Conservation (phyloP, 2,888 invertebrate genomes). For the Nyleta sp. region DNA sequence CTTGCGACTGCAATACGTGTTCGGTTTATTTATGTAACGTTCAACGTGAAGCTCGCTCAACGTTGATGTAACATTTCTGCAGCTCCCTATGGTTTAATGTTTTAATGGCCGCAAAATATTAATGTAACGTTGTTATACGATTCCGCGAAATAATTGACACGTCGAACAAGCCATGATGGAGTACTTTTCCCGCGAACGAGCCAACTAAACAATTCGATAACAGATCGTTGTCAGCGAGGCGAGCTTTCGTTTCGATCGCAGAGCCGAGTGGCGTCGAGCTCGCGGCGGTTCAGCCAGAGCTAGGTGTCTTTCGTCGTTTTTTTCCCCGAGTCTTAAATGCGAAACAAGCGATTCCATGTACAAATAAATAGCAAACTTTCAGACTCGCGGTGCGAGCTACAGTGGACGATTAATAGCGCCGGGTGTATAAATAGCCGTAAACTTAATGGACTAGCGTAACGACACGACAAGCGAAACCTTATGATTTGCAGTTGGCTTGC, state of each 20-base stretch:
- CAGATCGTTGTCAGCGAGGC: no score
- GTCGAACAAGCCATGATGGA: conserved; percentile 4
- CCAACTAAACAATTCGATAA: conserved; percentile 34
- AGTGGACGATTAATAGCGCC: conserved; percentile 28
- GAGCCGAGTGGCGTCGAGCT: no score
- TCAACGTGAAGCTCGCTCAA: no score
- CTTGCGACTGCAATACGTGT: conserved; percentile 14
- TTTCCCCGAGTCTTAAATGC: conserved; percentile 3
- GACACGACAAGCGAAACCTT: conserved; percentile 56
- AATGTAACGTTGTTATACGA: no score
- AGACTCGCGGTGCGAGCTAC: conserved; percentile 3
- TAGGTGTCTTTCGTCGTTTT: conserved; percentile 29
- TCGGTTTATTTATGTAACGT: background rate
- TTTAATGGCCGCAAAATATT: no score
- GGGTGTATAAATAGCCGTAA: conserved; percentile 56
- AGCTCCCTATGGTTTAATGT: no score
- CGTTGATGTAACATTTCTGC: no score
- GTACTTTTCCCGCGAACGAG: conserved; percentile 17
- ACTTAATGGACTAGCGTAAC: conserved; percentile 57
- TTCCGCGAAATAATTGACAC: conserved; percentile 32
- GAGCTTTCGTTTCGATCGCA: no score
- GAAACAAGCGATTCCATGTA: conserved; percentile 42
- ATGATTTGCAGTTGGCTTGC: conserved; percentile 34
- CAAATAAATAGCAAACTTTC: conserved; percentile 32
- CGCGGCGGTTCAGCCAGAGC: conserved; percentile 2